These are phyloP conservation scores for Varanus komodoensis DNA, from an alignment of 2,113 vertebrate genomes.

Conservation along the genomic window DNA sequence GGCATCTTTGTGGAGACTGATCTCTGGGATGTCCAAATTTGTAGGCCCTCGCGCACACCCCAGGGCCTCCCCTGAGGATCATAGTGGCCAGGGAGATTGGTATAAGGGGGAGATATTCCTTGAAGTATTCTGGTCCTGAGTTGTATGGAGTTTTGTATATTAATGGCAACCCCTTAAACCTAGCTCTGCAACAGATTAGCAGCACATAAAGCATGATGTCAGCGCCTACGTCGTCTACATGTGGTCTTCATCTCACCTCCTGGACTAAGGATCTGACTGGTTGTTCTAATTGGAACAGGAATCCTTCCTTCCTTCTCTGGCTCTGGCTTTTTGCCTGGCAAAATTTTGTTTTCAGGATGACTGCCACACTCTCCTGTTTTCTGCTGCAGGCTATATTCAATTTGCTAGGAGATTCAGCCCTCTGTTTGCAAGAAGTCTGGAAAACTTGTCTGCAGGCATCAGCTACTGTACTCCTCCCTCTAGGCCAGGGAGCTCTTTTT, in stretches of 20 bases:
- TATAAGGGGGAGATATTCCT: too few species aligned
- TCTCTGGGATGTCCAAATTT: too few species aligned
- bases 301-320: background rate
- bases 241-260: background rate
- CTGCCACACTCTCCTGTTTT: background rate
- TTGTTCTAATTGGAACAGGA: background rate
- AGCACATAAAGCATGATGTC: too few species aligned
- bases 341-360: background rate
- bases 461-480: background rate
- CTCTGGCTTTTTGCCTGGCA: background rate
- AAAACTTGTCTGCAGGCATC: background rate
- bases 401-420: background rate
- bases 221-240: background rate
- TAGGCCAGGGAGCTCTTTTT: background rate
- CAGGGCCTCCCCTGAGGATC: too few species aligned
- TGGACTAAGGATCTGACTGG: background rate
- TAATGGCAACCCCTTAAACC: too few species aligned
- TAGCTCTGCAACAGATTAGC: too few species aligned
- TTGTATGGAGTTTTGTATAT: too few species aligned
- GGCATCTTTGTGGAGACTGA: too few species aligned
- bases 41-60: too few species aligned
- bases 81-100: too few species aligned
- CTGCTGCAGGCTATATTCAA: background rate
- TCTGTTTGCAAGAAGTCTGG: background rate
- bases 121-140: too few species aligned